Evolutionary conservation across 2,113 vertebrate species (phyloP).

Genomic region (Rynchops niger): DNA sequence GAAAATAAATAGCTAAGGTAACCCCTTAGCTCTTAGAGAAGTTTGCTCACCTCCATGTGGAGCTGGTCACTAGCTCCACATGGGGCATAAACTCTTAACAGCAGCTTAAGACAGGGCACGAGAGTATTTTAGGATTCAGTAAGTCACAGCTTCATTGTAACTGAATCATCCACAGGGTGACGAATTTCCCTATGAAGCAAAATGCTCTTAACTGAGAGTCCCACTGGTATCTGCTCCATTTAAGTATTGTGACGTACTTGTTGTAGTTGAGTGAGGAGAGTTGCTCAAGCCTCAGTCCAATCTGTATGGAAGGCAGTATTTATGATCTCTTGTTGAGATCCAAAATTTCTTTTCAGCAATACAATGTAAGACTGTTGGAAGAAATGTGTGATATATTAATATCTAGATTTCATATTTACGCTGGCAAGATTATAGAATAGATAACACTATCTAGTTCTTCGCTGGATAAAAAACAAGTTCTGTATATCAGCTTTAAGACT

Average conservation of each 20-base stretch:
- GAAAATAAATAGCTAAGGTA: not conserved
- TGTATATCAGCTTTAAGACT: not conserved
- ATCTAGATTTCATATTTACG: conserved; percentile 22
- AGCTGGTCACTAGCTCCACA: not conserved
- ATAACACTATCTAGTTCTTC: not conserved
- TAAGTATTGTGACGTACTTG: not conserved
- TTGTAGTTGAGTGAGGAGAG: not conserved
- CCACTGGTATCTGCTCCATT: not conserved
- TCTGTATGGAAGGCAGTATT: not conserved
- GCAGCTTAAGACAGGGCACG: not conserved
- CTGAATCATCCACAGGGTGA: not conserved
- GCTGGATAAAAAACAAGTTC: conserved; percentile 14
- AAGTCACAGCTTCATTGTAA: not conserved
- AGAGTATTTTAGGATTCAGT: not conserved
- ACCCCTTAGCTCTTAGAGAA: not conserved
- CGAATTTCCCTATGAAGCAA: not conserved
- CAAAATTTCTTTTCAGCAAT: conserved; percentile 44
- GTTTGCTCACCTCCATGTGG: not conserved
- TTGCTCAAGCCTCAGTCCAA: not conserved
- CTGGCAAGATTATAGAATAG: conserved; percentile 12
- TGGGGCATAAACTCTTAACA: not conserved
- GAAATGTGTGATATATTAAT: conserved; percentile 34
- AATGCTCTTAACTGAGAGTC: not conserved
- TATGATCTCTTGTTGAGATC: not conserved
- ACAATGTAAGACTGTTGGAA: conserved; percentile 24